These are phyloP conservation scores for Condylura cristata DNA, from an alignment of 2,113 vertebrate genomes.

Conservation along the genomic window DNA sequence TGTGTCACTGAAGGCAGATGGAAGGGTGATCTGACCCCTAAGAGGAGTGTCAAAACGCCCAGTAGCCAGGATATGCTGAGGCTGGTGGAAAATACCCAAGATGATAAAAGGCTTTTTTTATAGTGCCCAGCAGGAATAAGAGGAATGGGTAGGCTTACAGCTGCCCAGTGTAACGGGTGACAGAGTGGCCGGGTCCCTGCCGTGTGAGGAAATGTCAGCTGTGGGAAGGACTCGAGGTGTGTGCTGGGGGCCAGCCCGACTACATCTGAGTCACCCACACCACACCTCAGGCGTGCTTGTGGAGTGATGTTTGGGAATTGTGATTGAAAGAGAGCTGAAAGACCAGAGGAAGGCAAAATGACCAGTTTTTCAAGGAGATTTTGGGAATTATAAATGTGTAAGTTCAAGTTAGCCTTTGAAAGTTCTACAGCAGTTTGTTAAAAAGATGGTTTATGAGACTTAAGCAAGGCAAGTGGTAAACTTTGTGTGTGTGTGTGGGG, in stretches of 20 bases:
- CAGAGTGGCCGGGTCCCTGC: not conserved
- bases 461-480: constrained; percentile 8
- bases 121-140: not conserved
- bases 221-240: not conserved
- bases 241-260: not conserved
- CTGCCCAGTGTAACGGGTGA: not conserved
- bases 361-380: not conserved
- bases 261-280: not conserved
- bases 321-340: not conserved
- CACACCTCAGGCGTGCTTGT: not conserved
- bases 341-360: not conserved
- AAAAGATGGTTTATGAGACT: not conserved
- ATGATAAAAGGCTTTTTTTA: constrained; percentile 7
- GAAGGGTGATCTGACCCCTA: not conserved
- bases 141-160: not conserved
- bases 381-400: not conserved
- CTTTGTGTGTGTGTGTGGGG: no score
- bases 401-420: not conserved
- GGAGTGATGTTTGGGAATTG: not conserved
- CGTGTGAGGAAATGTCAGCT: not conserved
- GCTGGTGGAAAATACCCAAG: constrained; percentile 19
- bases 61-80: constrained; percentile 13
- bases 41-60: not conserved
- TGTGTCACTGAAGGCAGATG: not conserved
- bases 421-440: not conserved